Evolutionary conservation across 1,140 invertebrate genomes (phyloP), one percentile per base, ranked within the genome.

Genomic region (Aphelinus certus): DNA sequence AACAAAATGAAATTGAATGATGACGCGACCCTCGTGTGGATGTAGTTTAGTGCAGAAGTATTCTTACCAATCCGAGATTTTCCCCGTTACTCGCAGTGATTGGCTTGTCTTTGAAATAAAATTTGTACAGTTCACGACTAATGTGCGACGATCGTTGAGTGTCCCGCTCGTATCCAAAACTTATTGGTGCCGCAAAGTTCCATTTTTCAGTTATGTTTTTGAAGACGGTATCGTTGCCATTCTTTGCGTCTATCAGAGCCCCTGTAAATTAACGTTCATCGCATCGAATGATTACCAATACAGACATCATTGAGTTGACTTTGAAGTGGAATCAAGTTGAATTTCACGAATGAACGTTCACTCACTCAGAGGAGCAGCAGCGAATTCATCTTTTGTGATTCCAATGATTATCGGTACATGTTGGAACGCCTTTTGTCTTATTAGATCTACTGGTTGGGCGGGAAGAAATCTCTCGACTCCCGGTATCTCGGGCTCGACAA

Each of bases 311-410:
- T 26, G 26, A 26, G 26, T 26, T 26, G 26, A 26, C 26, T 26
- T 26, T 26, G 26, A 26, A 26, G 26, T 26, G 26, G 26, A 26
- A 26, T 26, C 26, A 53, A 6, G 51, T 6, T 53, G 0, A 53
- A 53, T 53, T 53, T 53, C 9, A 53, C 9, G 26, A 26, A 26
- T 26, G 26, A 26, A 26, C 51, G 4, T 53, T 9, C 51, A 53
- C 51, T 60, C 60, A 70, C 67, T 48, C 10, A 49, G 6, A 48
- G 80, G 66, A 7, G 75, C 87, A 46, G 88, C 88, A 57, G 88
- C 89, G 83, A 92, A 93, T 82, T 93, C 92, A 76, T 92, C 88
- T 70, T 88, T 87, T 0, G 91, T 93, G 72, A 92, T 88, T 60
- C 92, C 92, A 70, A 90, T 88, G 43, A 93, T 89, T 56, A 91